Evolutionary conservation across 2,113 vertebrate species (phyloP), one percentile per base, ranked within the genome.

Genomic region (Sinocyclocheilus anophthalmus): DNA sequence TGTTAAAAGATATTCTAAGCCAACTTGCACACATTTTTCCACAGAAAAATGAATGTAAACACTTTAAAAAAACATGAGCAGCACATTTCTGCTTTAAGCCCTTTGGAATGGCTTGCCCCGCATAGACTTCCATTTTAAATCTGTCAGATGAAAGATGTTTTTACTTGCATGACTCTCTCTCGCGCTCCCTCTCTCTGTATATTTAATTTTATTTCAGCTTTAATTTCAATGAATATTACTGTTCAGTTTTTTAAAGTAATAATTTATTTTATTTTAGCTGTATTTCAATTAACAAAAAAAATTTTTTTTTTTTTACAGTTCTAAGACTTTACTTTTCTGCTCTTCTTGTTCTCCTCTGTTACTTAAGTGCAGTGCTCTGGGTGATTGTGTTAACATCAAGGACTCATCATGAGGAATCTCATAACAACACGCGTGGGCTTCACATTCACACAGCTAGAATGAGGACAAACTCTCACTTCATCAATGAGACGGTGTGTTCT

Each of bases 401-500:
- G 59, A 18, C 59, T 65, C 79, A 81, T 65, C n/a, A 22, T 20
- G 80, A 69, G 80, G 24, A 69, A 69, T 81, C 80, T 81, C 61
- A 81, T 65, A 80, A 50, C 61, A 81, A 53, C 63, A 53, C 13
- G 45, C 37, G 26, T 48, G 59, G 26, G 0, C 24, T 24, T 55
- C 45, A 72, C 39, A 72, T 80, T 80, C 55, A 33, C 61, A 50
- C 22, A 67, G 81, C 48, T 72, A 13, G 30, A 45, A 48, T 59
- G 59, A 81, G 8, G 37, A 83, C 69, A 73, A 83, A 83, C 30
- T 73, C 50, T 55, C 18, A 26, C 76, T 79, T 33, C 67, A 53
- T n/a, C 30, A 42, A 18, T 73, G 33, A 65, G 24, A 33, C 10
- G 69, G 30, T 79, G 65, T 86, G 63, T 84, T 87, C 80, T 83